Evolutionary conservation across 1,140 invertebrate species (phyloP).

Genomic region (Apis laboriosa): DNA sequence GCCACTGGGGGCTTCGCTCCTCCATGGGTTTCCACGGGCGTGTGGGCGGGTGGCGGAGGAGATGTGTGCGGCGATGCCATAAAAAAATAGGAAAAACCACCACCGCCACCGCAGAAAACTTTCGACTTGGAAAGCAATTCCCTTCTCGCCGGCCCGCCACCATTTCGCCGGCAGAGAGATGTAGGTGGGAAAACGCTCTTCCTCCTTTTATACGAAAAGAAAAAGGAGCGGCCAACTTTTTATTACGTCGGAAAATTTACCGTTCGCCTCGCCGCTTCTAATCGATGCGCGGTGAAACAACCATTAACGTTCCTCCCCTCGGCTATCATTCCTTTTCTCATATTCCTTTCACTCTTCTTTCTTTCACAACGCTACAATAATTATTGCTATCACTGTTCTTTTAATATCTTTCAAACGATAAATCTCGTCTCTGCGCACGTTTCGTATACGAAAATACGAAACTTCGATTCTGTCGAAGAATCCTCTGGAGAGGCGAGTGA

Average conservation of each 20-base stretch:
- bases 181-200: constrained; percentile 42
- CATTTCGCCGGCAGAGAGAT: constrained; percentile 47
- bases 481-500: not conserved
- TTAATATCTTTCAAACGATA: too few species aligned
- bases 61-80: constrained; percentile 28
- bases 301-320: not conserved
- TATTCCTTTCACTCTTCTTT: not conserved
- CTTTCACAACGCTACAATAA: too few species aligned
- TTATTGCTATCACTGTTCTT: not conserved
- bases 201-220: constrained; percentile 44
- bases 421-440: too few species aligned
- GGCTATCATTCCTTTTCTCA: not conserved
- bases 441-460: too few species aligned
- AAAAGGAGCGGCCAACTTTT: constrained; percentile 50
- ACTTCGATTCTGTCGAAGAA: too few species aligned
- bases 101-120: constrained; percentile 59
- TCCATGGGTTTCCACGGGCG: constrained; percentile 28
- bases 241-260: constrained; percentile 35
- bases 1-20: not conserved
- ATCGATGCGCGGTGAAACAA: constrained; percentile 32
- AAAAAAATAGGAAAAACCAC: constrained; percentile 58
- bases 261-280: constrained; percentile 14
- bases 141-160: constrained; percentile 45
- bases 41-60: constrained; percentile 32
- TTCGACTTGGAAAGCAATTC: constrained; percentile 66